Conservation (phyloP, 2,888 invertebrate genomes). For the Coenonympha glycerion region DNA sequence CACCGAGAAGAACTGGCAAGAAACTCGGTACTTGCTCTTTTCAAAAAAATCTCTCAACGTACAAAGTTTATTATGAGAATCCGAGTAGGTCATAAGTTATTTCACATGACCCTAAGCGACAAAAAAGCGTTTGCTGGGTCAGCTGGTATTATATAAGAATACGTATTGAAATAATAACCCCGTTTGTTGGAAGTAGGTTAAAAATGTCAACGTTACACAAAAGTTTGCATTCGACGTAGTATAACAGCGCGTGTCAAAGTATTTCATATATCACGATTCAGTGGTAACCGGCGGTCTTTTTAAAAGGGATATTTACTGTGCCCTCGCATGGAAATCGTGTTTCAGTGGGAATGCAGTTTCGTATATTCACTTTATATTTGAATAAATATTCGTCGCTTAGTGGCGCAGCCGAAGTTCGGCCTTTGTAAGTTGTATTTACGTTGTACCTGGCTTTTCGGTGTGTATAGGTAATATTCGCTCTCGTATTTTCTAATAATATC, state of each 20-base stretch:
- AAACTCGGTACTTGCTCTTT: too few species aligned
- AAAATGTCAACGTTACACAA: background rate
- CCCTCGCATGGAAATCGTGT: conserved; percentile 33
- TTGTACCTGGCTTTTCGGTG: too few species aligned
- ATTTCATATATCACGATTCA: conserved; percentile 24
- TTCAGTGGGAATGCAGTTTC: conserved; percentile 28
- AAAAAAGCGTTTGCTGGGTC: too few species aligned
- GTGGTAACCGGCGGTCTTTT: conserved; percentile 26
- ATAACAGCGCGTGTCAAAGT: conserved; percentile 1
- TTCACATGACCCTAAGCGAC: background rate
- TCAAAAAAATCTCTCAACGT: too few species aligned
- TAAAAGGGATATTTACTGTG: conserved; percentile 31
- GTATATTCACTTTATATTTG: conserved; percentile 32
- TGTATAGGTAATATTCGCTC: too few species aligned
- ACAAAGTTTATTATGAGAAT: too few species aligned
- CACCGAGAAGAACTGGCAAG: too few species aligned
- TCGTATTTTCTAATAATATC: too few species aligned
- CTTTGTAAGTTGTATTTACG: conserved; percentile 16
- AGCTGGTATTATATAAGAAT: too few species aligned
- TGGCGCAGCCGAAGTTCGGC: conserved; percentile 13
- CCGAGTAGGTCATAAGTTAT: too few species aligned
- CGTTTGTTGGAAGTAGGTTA: too few species aligned
- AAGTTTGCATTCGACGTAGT: background rate
- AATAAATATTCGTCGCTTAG: conserved; percentile 27
- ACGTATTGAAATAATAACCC: too few species aligned